Evolutionary conservation across 2,113 vertebrate genomes (phyloP), one percentile per base, ranked within the genome.

Genomic region (Rhegmatorhina hoffmannsi): DNA sequence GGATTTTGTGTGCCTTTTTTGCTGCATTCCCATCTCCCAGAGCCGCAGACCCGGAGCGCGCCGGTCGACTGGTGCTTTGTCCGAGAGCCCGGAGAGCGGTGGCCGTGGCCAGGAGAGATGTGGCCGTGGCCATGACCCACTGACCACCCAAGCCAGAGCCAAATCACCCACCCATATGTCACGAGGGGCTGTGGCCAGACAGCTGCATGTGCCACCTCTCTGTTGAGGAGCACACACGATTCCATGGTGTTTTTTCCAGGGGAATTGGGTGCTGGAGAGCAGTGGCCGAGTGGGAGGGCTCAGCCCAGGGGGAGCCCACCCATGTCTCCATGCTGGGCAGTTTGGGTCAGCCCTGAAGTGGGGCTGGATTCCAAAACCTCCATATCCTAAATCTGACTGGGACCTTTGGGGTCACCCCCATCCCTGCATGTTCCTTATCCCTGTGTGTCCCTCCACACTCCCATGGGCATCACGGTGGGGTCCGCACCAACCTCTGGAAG

Each of bases 391-490:
- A n/a, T 53, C 36, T 9, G 5, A 18, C 34, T 16, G 44, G 56
- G 24, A 43, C 33, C 55, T 38, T 14, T 2, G 47, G 56, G 46
- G 3, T 59, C 5, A 2, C 19, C 12, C 31, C 33, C 5, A 6
- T 1, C 14, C 38, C 49, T 10, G 1, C 0, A 0, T 16, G n/a
- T 10, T 23, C 46, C 62, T n/a, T 25, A 5, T 1, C 7, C 23
- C 67, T 6, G 9, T 10, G 6, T 17, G 14, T 11, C 60, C 1
- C 2, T 33, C 40, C 10, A 33, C 10, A 1, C 34, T 82, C 36
- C 38, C 3, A 0, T 0, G 1, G 44, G 24, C 26, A 9, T 17
- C 4, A 0, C 13, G 0, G 14, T 2, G 8, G 38, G 31, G 13
- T 33, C 59, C 21, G 46, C 50, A 7, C 25, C 44, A 12, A 6